Evolutionary conservation across 1,140 invertebrate species (phyloP), one percentile per base, ranked within the genome.

Genomic region (Samia ricini): DNA sequence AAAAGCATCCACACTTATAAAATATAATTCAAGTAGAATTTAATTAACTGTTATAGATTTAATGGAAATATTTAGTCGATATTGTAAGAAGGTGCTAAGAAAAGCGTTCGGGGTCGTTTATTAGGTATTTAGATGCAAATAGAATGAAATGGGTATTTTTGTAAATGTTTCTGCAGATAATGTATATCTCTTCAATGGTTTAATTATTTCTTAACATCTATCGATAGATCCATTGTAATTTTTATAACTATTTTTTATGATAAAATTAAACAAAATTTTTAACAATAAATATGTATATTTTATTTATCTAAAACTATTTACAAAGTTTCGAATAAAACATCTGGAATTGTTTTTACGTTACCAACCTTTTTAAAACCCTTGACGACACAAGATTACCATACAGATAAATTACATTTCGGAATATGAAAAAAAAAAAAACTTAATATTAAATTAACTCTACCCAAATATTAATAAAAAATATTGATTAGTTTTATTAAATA

Each of bases 231-330:
- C 33, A 15, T 15, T 42, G 33, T 42, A 29, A 5, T 29, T 42
- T 42, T 51, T 51, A 51, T 51, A 21, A 1, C 18, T 8, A 51
- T 51, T 21, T 20, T 36, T 21, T 51, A 12, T 51, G 19, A 7
- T 51, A 51, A 8, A 1, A 7, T 8, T 51, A 51, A 1, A 22
- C 0, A 36, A 36, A 36, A 20, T 51, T 51, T 51, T 21, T 51
- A 51, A 51, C 21, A 51, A 51, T 51, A 51, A 51, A 22, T 51
- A 51, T 20, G 19, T 21, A 51, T 51, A 51, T 42, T 42, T 42
- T 15, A 42, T 42, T 42, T 42, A 42, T 42, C n/a, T 42, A 42
- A 42, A 15, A 42, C 4, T 42, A 42, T 42, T 42, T 42, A 42
- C 15, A 42, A 42, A 12, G n/a, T 42, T 15, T 15, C 33, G 1